Base-by-base conservation (phyloP, 2,888 invertebrate species). In the Melanophora roralis region DNA sequence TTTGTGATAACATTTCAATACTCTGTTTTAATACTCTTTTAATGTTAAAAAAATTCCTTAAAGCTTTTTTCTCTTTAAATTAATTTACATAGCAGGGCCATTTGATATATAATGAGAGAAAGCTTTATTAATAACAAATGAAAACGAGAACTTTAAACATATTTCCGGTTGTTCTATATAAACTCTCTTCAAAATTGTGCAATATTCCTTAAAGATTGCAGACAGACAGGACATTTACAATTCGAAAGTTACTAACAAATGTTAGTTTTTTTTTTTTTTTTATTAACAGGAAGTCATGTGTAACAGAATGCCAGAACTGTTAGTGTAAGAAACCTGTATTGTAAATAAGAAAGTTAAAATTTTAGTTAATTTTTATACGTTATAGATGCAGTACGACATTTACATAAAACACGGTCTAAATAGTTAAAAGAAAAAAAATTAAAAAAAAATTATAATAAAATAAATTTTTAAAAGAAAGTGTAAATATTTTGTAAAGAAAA, bases 281-380 rank as follows among this genome's bases (percentile, higher is more conserved):
- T 59, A 51, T 40, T 21, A 60, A 43, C 23, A 40, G 53, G 71
- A 79, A 75, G 53, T 47, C 71, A 38, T 12, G 1, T 5, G 8
- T 27, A 9, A 9, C n/a, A 8, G 7, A 60, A 21, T n/a, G 55
- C 23, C 59, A 16, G 59, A 43, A 2, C 38, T n/a, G 38, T 32
- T 49, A 11, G 11, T 0, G 12, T 19, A 55, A 19, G 9, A 3
- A 8, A 45, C 14, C 16, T 14, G 34, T 19, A 55, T 40, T 62
- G 27, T 45, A 55, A 72, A 5, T 45, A 36, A 36, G 21, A 69
- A 69, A 68, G 49, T 40, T 78, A 65, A 23, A 0, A 21, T n/a
- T 72, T 76, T 68, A 80, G 79, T 80, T 80, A 72, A 80, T 80
- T 80, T 80, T 80, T 80, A 76, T 80, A 80, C 76, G 79, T 71